phyloP scores from a whole-genome alignment of 2,113 vertebrate species.

The Galeopterus variegatus region DNA sequence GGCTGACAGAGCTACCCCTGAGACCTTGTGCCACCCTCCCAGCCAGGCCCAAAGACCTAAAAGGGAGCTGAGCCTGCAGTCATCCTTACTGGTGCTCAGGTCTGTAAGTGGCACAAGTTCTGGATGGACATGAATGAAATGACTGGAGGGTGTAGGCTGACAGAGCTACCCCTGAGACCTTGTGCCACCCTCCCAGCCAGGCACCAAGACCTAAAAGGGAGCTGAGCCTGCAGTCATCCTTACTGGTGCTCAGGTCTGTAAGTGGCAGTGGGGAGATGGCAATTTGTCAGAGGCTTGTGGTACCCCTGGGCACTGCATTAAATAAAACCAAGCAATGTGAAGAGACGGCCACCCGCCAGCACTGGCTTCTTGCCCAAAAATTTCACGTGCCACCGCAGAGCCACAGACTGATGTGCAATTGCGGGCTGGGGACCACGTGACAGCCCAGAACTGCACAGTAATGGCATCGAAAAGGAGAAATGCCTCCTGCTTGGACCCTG shows the following conservation, averaged over 20 bases:
- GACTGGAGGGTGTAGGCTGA: background rate
- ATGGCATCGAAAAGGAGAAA: constrained; percentile 41
- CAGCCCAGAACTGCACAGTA: constrained; percentile 43
- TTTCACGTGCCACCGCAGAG: constrained; percentile 51
- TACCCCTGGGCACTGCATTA: constrained; percentile 13
- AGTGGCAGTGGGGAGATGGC: background rate
- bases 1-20: background rate
- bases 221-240: background rate
- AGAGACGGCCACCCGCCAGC: constrained; percentile 54
- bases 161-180: background rate
- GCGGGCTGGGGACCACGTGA: constrained; percentile 38
- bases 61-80: background rate
- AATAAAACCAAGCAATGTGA: constrained; percentile 64
- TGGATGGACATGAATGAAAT: background rate
- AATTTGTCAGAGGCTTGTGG: constrained; percentile 64
- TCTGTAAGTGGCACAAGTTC: background rate
- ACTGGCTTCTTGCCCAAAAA: constrained; percentile 70
- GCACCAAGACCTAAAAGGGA: background rate
- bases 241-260: background rate
- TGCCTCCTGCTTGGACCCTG: constrained; percentile 11
- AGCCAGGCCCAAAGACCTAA: background rate
- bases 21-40: background rate
- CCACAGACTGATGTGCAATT: constrained; percentile 29
- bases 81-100: background rate
- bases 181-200: background rate